Conservation (phyloP, 2,888 invertebrate species). For the Suillia variegata region DNA sequence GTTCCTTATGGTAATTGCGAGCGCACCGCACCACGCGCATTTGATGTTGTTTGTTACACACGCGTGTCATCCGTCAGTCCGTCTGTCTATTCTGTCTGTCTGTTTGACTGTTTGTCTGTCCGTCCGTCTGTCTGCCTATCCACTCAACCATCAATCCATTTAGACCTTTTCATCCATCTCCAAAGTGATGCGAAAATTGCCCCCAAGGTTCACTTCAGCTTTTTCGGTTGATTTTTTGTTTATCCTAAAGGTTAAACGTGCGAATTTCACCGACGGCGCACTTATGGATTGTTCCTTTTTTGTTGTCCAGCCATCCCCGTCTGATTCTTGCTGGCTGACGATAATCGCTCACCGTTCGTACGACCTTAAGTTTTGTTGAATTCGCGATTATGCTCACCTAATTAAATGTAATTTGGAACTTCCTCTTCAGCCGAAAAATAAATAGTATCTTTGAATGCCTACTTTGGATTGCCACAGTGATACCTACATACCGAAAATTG, state of each 20-base stretch:
- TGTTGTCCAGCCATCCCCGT: too few relatives aligned
- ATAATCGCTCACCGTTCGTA: too few relatives aligned
- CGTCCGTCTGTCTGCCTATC: too few relatives aligned
- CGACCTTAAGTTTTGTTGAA: constrained; percentile 14
- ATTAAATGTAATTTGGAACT: constrained; percentile 60
- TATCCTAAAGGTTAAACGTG: constrained; percentile 54
- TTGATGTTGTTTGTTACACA: background rate
- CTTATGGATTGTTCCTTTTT: constrained; percentile 22
- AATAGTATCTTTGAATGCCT: constrained; percentile 30
- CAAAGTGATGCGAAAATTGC: constrained; percentile 58
- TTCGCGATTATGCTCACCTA: constrained; percentile 39
- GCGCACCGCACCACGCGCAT: constrained; percentile 22
- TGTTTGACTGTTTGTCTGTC: too few relatives aligned
- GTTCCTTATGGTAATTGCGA: constrained; percentile 25
- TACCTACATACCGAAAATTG: background rate
- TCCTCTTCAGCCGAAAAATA: constrained; percentile 57
- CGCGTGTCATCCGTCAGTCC: constrained; percentile 30
- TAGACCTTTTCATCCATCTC: constrained; percentile 39
- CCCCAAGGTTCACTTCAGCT: constrained; percentile 40
- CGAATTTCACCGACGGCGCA: constrained; percentile 46
- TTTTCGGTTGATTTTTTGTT: constrained; percentile 37
- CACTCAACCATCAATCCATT: constrained; percentile 25
- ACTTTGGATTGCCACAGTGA: background rate
- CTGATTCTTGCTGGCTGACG: too few relatives aligned
- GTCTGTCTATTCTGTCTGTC: too few relatives aligned